These are phyloP conservation scores for Macrostomum cliftonense DNA, from an alignment of 2,888 invertebrate genomes.

Conservation along the genomic window DNA sequence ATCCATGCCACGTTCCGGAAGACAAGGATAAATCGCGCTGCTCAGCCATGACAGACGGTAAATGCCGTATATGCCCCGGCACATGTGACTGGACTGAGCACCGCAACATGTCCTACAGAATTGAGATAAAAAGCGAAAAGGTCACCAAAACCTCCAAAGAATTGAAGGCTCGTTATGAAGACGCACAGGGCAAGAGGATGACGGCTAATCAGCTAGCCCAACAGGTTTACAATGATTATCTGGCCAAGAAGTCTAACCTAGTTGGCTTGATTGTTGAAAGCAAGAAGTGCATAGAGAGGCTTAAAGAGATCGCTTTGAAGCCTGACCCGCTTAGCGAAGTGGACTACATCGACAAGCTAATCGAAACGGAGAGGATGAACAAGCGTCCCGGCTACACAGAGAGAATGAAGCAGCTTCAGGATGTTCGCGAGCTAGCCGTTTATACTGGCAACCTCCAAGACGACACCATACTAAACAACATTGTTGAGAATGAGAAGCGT, in stretches of 20 bases:
- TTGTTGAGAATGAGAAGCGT: too few relatives aligned
- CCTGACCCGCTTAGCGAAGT: conserved; percentile 16
- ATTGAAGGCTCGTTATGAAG: conserved; percentile 14
- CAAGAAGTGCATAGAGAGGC: conserved; percentile 2
- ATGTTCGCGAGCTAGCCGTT: too few relatives aligned
- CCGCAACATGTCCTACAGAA: conserved; percentile 9
- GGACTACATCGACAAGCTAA: conserved; percentile 19
- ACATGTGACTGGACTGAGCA: conserved; percentile 13
- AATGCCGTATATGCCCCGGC: conserved; percentile 12
- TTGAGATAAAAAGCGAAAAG: conserved; percentile 1
- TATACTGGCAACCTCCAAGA: too few relatives aligned
- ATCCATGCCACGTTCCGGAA: conserved; percentile 14
- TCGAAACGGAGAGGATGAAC: conserved; percentile 14
- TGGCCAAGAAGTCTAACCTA: conserved; percentile 11
- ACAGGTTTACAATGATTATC: conserved; percentile 11
- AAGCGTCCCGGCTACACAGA: too few relatives aligned
- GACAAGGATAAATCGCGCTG: conserved; percentile 16
- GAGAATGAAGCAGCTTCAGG: too few relatives aligned
- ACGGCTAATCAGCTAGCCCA: conserved; percentile 8
- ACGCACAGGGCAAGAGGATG: conserved; percentile 12
- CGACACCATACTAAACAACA: too few relatives aligned
- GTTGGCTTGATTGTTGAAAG: conserved; percentile 9
- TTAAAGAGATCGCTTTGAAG: conserved; percentile 18
- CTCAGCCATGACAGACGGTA: conserved; percentile 11
- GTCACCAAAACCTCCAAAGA: conserved; percentile 15